Percentiles rank a stretch among this genome's conserved stretches.
Conservation (phyloP, 2,797 vertebrate genomes). For the Novumbra hubbsi region DNA sequence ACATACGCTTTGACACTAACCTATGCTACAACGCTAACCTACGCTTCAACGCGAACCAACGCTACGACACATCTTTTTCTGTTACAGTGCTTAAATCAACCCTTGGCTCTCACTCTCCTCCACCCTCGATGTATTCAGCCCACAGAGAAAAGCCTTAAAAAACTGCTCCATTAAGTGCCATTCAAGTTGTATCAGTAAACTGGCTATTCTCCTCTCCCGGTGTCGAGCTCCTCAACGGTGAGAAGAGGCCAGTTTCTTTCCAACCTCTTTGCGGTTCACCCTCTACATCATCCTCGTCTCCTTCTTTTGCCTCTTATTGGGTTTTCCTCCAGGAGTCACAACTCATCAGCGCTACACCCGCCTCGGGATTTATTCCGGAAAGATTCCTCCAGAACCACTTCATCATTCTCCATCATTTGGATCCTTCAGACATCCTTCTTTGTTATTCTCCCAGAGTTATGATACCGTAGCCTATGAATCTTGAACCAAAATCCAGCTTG, state of each 20-base stretch:
- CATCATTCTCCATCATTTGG: slow-evolving; percentile 27
- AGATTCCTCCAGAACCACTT: neutral
- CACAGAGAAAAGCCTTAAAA: slow-evolving; percentile 39
- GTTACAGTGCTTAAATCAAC: too few species aligned
- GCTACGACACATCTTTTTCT: too few species aligned
- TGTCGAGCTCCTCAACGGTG: slow-evolving; percentile 49
- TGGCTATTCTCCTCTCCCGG: slow-evolving; percentile 56
- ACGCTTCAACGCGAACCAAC: neutral
- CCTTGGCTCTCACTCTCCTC: neutral
- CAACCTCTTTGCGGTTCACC: slow-evolving; percentile 51
- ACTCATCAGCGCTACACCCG: slow-evolving; percentile 32
- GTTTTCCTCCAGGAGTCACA: slow-evolving; percentile 18
- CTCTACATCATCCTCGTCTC: neutral
- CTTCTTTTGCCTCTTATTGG: neutral
- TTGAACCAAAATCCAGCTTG: slow-evolving; percentile 12
- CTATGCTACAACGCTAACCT: slow-evolving; percentile 14
- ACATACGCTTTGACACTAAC: too few species aligned
- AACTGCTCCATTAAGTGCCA: slow-evolving; percentile 51
- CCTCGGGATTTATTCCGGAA: slow-evolving; percentile 20
- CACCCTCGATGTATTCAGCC: slow-evolving; percentile 11
- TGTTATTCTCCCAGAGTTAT: slow-evolving; percentile 15
- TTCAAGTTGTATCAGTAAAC: slow-evolving; percentile 59
- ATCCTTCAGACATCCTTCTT: slow-evolving; percentile 19
- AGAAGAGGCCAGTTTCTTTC: slow-evolving; percentile 56
- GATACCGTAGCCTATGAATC: neutral